Evolutionary conservation across 2,888 invertebrate species (phyloP), one percentile per base, ranked within the genome.

Genomic region (Zaprionus bogoriensis): DNA sequence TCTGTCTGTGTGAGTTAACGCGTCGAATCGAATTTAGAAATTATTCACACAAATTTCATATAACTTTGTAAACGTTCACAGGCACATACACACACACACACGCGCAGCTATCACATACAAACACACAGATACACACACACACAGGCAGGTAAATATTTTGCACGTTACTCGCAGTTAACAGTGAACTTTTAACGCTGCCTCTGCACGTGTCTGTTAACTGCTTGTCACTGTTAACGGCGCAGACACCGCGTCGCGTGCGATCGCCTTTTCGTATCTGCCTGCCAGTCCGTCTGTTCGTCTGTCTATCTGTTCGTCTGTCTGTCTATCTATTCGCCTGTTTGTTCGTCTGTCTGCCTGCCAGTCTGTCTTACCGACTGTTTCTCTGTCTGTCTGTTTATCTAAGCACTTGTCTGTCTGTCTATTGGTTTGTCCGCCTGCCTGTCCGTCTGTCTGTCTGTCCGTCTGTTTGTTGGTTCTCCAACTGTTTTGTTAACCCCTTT

Each of bases 1-100:
- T 48, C 52, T 57, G 30, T 39, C 48, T 23, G 58, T 27, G 50
- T n/a, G 28, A 32, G 50, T 27, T 44, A 41, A 32, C 55, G 47
- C 45, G 53, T 70, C 59, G 66, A 72, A 59, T 62, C 65, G 63
- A 59, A 76, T 64, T 76, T 45, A 66, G 58, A 75, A 67, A 80
- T 63, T 77, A 68, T 67, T 67, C 77, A 77, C 63, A 62, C 50
- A 55, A 61, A 69, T 59, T 64, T 53, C 44, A 62, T 46, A 39
- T 23, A 39, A 45, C 46, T 47, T 46, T 32, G 32, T 27, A 17
- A 25, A 22, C 47, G 20, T 4, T 36, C 23, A 30, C 46, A 20
- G 4, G 3, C 30, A 41, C 50, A 38, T 9, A 44, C 2, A 3
- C 23, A 19, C 27, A 53, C 5, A 41, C 48, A 53, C 9, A 6